These are phyloP conservation scores for Eupeodes corollae DNA, from an alignment of 1,140 invertebrate genomes.

Conservation along the genomic window DNA sequence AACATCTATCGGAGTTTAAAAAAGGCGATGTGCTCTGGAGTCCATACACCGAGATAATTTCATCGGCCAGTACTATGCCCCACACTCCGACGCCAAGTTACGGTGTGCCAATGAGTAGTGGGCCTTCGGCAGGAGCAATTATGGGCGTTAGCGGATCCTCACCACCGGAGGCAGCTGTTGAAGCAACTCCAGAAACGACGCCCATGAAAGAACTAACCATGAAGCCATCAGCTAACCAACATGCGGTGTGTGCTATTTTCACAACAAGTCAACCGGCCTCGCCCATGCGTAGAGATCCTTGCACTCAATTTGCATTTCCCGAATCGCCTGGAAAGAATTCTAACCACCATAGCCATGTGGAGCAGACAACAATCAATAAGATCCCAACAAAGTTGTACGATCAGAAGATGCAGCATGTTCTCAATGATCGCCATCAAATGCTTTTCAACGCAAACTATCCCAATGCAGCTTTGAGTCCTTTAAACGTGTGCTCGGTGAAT, in stretches of 20 bases:
- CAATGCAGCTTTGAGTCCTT: too few relatives aligned
- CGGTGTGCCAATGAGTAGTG: constrained; percentile 17
- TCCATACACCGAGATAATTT: constrained; percentile 26
- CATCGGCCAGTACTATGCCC: constrained; percentile 36
- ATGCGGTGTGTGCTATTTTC: constrained; percentile 51
- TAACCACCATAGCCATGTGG: constrained; percentile 7
- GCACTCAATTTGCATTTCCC: constrained; percentile 39
- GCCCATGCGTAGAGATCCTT: constrained; percentile 52
- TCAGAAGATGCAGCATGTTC: constrained; percentile 18
- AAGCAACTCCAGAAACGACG: constrained; percentile 79
- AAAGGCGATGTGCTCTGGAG: constrained; percentile 19
- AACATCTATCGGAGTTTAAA: neutral
- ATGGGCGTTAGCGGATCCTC: constrained; percentile 29
- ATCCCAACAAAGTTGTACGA: constrained; percentile 13
- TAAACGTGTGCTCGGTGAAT: too few relatives aligned
- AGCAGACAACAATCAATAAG: constrained; percentile 2
- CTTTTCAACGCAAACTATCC: too few relatives aligned
- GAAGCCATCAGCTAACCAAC: constrained; percentile 38
- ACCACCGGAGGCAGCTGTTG: constrained; percentile 65
- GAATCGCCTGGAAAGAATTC: constrained; percentile 7
- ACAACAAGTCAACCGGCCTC: constrained; percentile 46
- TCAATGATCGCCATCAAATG: constrained; percentile 18
- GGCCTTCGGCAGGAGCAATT: constrained; percentile 17
- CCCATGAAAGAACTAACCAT: constrained; percentile 52
- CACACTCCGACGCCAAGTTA: constrained; percentile 41